These are phyloP conservation scores for Suricata suricatta DNA, from an alignment of 2,113 vertebrate species.

Conservation along the genomic window DNA sequence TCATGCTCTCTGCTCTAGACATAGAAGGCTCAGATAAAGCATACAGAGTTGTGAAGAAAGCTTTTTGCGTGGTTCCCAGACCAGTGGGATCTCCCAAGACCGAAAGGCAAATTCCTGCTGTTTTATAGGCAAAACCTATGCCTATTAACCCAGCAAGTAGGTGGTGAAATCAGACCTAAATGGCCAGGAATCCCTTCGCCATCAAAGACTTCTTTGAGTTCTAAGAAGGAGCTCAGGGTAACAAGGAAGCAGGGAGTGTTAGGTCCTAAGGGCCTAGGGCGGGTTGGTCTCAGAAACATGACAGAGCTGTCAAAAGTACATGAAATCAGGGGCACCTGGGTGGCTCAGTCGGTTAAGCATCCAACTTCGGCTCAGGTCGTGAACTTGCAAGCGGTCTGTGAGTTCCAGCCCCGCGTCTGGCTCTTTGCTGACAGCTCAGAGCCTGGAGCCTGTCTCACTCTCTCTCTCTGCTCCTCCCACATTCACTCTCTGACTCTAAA, in stretches of 20 bases:
- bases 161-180: background rate
- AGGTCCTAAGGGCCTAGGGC: background rate
- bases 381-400: no score
- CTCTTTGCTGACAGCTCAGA: no score
- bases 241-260: background rate
- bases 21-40: background rate
- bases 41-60: background rate
- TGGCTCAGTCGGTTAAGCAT: no score
- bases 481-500: no score
- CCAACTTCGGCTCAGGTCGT: no score
- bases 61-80: background rate
- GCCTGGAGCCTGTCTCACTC: no score
- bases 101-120: background rate
- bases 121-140: background rate
- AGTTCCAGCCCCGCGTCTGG: no score
- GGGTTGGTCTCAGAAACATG: background rate
- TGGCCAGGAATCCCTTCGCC: background rate
- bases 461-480: no score
- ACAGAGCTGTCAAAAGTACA: background rate
- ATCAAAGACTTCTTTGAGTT: background rate
- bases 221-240: background rate
- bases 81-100: background rate
- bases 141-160: background rate
- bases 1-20: background rate
- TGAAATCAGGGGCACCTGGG: background rate